These are phyloP conservation scores for Panulirus ornatus DNA, from an alignment of 1,140 invertebrate genomes.

Conservation along the genomic window DNA sequence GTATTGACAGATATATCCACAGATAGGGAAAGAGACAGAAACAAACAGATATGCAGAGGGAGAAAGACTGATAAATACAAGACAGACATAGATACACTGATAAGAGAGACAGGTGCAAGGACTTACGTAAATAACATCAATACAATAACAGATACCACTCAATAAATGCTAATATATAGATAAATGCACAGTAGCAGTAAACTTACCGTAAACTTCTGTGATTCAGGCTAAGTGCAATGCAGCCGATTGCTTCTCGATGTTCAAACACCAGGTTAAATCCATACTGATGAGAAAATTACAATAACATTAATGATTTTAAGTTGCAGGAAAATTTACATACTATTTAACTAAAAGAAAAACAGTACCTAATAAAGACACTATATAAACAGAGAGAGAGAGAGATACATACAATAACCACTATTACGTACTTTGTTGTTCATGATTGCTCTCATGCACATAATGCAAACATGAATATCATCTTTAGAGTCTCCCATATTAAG, in stretches of 20 bases:
- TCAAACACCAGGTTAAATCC: constrained; percentile 99
- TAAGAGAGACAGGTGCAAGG: too few species aligned
- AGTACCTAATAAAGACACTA: background rate
- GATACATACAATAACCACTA: background rate
- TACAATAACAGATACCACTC: too few species aligned
- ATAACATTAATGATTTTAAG: background rate
- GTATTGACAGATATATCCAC: too few species aligned
- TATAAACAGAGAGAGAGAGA: background rate
- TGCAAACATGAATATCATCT: constrained; percentile 99
- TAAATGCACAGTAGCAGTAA: constrained; percentile 10
- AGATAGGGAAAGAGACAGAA: too few species aligned
- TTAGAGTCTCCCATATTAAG: constrained; percentile 98
- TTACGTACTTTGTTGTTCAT: constrained; percentile 97
- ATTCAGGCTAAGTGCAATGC: constrained; percentile 96
- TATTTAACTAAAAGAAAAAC: background rate
- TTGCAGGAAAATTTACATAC: background rate
- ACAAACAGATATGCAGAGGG: too few species aligned
- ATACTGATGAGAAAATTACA: constrained; percentile 83
- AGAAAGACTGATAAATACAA: too few species aligned
- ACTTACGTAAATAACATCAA: too few species aligned
- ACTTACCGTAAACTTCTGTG: constrained; percentile 93
- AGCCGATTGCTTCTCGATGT: constrained; percentile 98
- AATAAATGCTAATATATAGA: too few species aligned
- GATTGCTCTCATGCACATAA: constrained; percentile 98
- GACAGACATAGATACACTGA: too few species aligned